A percentile compares a stretch with the other conserved stretches of the same genome.
phyloP scores from a whole-genome alignment of 1,140 invertebrate genomes.

The Diachasmimorpha longicaudata region DNA sequence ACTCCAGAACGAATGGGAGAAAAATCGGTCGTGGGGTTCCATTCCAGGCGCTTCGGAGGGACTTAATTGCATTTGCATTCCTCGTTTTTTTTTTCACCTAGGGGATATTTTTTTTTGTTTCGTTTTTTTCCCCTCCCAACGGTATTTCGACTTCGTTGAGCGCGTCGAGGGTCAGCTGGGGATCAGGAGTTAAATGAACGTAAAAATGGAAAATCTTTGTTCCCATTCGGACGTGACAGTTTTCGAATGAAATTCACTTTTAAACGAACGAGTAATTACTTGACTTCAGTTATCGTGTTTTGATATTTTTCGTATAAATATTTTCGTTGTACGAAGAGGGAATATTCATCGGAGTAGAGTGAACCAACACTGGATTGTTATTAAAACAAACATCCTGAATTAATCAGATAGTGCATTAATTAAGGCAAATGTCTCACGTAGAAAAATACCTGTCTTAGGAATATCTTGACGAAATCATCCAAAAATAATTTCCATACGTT shows the following conservation, averaged over 20 bases:
- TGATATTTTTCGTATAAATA: neutral
- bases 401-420: too few relatives aligned
- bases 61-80: conserved; percentile 10
- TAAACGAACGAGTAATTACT: neutral
- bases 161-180: neutral
- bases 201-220: neutral
- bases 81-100: neutral
- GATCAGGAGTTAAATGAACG: neutral
- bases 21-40: neutral
- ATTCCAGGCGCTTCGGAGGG: neutral
- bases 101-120: neutral
- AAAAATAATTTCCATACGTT: too few relatives aligned
- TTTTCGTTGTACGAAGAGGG: too few relatives aligned
- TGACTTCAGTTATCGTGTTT: neutral
- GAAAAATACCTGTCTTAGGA: too few relatives aligned
- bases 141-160: neutral
- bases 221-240: neutral
- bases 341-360: too few relatives aligned
- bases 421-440: too few relatives aligned
- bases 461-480: too few relatives aligned
- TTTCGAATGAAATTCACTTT: neutral
- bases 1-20: conserved; percentile 1
- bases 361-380: too few relatives aligned
- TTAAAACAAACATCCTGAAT: too few relatives aligned
- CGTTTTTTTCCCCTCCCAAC: neutral